Percentiles rank a stretch among this genome's conserved stretches.
These are phyloP conservation scores for Drosophila stalkeri DNA, from an alignment of 2,888 invertebrate species.

Conservation along the genomic window DNA sequence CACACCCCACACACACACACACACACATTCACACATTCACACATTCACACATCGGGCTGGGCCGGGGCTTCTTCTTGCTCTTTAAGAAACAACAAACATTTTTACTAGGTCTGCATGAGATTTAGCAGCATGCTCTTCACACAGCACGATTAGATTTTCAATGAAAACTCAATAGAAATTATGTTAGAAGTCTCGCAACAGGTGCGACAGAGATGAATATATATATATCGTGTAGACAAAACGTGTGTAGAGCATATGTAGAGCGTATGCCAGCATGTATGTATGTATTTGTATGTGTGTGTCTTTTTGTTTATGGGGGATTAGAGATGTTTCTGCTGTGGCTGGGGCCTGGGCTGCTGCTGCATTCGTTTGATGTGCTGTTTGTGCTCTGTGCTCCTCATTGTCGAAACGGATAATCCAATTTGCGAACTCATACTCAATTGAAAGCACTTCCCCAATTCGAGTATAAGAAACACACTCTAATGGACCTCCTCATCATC, in stretches of 20 bases:
- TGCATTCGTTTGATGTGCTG: slow-evolving; percentile 44
- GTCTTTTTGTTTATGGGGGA: slow-evolving; percentile 33
- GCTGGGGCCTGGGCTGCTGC: slow-evolving; percentile 41
- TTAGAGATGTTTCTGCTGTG: slow-evolving; percentile 62
- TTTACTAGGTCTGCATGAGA: slow-evolving; percentile 84
- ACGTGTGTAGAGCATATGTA: slow-evolving; percentile 14
- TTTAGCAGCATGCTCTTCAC: slow-evolving; percentile 67
- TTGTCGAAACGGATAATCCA: slow-evolving; percentile 73
- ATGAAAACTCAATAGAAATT: slow-evolving; percentile 83
- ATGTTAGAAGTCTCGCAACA: slow-evolving; percentile 73
- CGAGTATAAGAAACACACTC: neutral
- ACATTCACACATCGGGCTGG: slow-evolving; percentile 24
- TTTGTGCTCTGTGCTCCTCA: slow-evolving; percentile 43
- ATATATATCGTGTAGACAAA: slow-evolving; percentile 45
- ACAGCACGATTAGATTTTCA: slow-evolving; percentile 82
- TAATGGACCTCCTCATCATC: slow-evolving; percentile 13
- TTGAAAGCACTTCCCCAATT: slow-evolving; percentile 26
- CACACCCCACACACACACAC: slow-evolving; percentile 12
- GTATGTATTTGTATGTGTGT: slow-evolving; percentile 10
- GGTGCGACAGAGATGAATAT: slow-evolving; percentile 67
- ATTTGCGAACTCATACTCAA: slow-evolving; percentile 59
- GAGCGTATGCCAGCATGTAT: neutral
- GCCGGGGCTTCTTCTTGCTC: slow-evolving; percentile 76
- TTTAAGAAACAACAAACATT: slow-evolving; percentile 85
- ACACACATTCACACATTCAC: neutral